phyloP scores from a whole-genome alignment of 2,888 invertebrate species.

The Sminthurides aquaticus region DNA sequence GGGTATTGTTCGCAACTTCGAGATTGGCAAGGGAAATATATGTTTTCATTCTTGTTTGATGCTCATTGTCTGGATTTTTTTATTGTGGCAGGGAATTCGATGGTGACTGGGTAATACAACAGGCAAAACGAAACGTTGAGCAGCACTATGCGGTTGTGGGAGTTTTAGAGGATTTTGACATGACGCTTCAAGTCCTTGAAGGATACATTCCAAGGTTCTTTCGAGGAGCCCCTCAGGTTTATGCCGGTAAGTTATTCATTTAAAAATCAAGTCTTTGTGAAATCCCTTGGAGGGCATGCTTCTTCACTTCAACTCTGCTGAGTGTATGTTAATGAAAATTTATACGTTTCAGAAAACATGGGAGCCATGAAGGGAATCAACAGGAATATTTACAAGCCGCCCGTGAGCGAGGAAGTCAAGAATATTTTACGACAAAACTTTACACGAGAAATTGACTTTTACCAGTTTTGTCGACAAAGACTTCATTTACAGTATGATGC shows the following conservation, averaged over 20 bases:
- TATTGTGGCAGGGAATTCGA: constrained; percentile 66
- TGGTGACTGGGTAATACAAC: constrained; percentile 69
- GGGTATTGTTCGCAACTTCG: background rate
- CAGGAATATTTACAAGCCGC: constrained; percentile 77
- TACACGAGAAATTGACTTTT: constrained; percentile 82
- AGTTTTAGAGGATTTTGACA: constrained; percentile 77
- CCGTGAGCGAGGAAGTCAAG: constrained; percentile 76
- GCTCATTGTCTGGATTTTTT: constrained; percentile 12
- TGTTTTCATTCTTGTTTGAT: background rate
- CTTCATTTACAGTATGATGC: constrained; percentile 72
- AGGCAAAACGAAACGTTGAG: constrained; percentile 77
- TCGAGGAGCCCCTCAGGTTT: constrained; percentile 65
- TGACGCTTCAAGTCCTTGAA: constrained; percentile 75
- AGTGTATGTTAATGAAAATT: background rate
- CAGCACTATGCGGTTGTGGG: constrained; percentile 82
- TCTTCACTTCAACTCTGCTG: background rate
- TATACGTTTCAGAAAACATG: constrained; percentile 42
- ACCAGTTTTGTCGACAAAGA: constrained; percentile 79
- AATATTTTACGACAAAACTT: constrained; percentile 77
- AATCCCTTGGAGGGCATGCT: background rate
- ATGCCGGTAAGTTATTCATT: constrained; percentile 60
- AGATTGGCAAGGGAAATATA: background rate
- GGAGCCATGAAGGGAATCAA: constrained; percentile 54
- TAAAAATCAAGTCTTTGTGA: too few relatives aligned
- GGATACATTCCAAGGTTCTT: constrained; percentile 78